Evolutionary conservation across 2,797 vertebrate species (phyloP), one percentile per base, ranked within the genome.

Genomic region (Pogoniulus pusillus): DNA sequence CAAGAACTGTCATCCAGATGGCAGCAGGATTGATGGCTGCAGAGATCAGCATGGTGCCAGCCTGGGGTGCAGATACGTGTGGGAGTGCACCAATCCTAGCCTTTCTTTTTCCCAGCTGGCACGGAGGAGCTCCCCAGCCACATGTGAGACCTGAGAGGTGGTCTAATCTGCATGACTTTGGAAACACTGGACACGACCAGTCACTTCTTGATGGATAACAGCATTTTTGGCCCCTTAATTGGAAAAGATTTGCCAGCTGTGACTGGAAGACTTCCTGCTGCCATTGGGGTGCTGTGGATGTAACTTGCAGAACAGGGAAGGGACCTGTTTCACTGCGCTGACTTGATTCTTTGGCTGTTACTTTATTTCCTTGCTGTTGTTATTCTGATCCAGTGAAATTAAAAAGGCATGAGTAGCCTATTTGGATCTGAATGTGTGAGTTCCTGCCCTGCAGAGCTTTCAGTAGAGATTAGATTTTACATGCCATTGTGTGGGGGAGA

Each of bases 381-480:
- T 89, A 74, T 90, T 94, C 53, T 69, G 75, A 92, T 84, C 69
- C 35, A 63, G 51, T 72, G 91, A 96, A 97, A 96, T 96, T 95
- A 97, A 95, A 95, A 96, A 96, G 82, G 89, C 92, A 94, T 92
- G 94, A 93, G 91, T 57, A 93, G 90, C 74, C 87, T 94, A 82
- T 94, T 93, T 95, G 75, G 94, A 93, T 85, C 39, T 81, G 72
- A 93, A 91, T 94, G 90, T 83, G 88, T 90, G 92, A 92, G 92
- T 89, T 95, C 90, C 91, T 95, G 94, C 95, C 95, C 92, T 82
- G 64, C 79, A 95, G 94, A 96, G 88, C 70, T 89, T 93, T 95
- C 94, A 96, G 91, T 53, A 93, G 90, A 95, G 94, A 94, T 95
- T 92, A 94, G 92, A 91, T 92, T 93, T 91, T 93, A 93, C 88